Evolutionary conservation across 1,140 invertebrate genomes (phyloP), one percentile per base, ranked within the genome.

Genomic region (Marisa cornuarietis): DNA sequence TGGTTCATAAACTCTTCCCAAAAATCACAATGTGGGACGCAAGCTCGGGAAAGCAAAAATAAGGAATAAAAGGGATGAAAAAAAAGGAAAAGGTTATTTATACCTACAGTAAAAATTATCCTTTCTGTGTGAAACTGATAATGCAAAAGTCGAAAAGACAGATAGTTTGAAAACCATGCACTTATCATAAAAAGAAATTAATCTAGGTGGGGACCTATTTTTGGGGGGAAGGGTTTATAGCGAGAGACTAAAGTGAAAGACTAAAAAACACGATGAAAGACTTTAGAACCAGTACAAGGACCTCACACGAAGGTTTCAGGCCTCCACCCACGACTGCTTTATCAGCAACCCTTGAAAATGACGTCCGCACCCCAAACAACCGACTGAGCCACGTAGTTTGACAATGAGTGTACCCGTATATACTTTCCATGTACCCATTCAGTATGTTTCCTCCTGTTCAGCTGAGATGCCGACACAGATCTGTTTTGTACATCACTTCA

Each of bases 101-200:
- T 49, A 24, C 54, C 51, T 62, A 76, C 58, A 49, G 65, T 54
- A 63, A 76, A 31, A 13, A 65, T 54, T 62, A 76, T 54, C 18
- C 65, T 54, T 62, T 63, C 58, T 62, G 26, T 54, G 49, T 42
- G 75, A 63, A 76, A 62, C 49, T 63, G 75, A 63, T 63, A 62
- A 49, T 63, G 75, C 24, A 6, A 62, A 49, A 76, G 75, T 26
- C 62, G 75, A 63, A 76, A n/a, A 62, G 49, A 76, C 58, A 63
- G 65, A 62, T 62, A 63, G 75, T 62, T 42, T 54, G 18, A 76
- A 58, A 63, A 76, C n/a, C n/a, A 62, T 13, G 63, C 58, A 49
- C 62, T 58, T 54, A 75, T 26, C 24, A 75, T 22, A 16, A 62
- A 63, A 42, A 62, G 52, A 73, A 73, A 49, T 18, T 5, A n/a